Evolutionary conservation across 2,888 invertebrate species (phyloP), one percentile per base, ranked within the genome.

Genomic region (Amblyjoppa proteus): DNA sequence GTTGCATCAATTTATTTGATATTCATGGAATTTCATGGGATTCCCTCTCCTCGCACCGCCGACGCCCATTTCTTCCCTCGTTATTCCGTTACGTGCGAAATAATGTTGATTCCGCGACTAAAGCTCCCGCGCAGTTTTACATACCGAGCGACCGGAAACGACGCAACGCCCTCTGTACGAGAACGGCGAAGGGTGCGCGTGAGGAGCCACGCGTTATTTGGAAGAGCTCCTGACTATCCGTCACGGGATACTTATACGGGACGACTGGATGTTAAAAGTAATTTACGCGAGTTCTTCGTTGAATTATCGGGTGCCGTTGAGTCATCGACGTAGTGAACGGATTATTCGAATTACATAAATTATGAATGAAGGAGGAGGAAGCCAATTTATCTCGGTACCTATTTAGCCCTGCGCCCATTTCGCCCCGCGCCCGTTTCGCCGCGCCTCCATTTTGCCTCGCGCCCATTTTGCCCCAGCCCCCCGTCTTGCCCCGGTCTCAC

Each of bases 1-100:
- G 83, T 77, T 85, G 86, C 81, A 87, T 87, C 80, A 88, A 87
- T 88, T 88, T 87, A 87, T 88, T 88, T 88, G 85, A 88, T 89
- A 87, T 87, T 88, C 88, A 88, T 89, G 88, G 85, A 90, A 88
- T 88, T 88, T 87, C 88, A 88, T 84, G 77, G 77, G 28, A 64
- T 20, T 16, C 41, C 53, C 45, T 41, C 56, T 38, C 56, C 71
- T 53, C 53, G 1, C 74, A n/a, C n/a, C 20, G 20, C 61, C 61
- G 9, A 13, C 70, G 20, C 11, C 68, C 28, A 53, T 56, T 25
- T 45, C 74, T 81, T 80, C 84, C 83, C 85, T 86, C 85, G 76
- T 83, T 87, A 83, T 87, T 85, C 38, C 73, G 79, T 69, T 66
- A 82, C 75, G 87, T 86, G 81, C 85, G 87, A 88, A 88, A 88